phyloP scores from a whole-genome alignment of 2,113 vertebrate genomes.

The Plectropomus leopardus region DNA sequence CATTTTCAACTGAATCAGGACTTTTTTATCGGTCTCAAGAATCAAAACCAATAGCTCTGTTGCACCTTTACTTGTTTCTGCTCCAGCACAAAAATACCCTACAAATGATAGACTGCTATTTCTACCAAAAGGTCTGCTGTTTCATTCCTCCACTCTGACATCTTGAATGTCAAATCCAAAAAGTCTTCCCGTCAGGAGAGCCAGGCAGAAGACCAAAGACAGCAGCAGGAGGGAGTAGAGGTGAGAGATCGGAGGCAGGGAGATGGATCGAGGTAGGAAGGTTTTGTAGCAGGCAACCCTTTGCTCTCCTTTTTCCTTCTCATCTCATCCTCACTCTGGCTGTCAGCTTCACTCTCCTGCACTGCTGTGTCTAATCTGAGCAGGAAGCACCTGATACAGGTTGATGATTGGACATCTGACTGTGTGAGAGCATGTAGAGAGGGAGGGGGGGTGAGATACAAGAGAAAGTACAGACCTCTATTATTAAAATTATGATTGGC shows the following conservation, averaged over 20 bases:
- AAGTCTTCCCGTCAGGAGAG: conserved; percentile 38
- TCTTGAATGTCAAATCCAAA: conserved; percentile 33
- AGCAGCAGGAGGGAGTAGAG: conserved; percentile 2
- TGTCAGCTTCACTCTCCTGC: conserved; percentile 49
- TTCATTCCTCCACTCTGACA: conserved; percentile 17
- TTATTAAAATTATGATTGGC: too few relatives aligned
- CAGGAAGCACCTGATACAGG: conserved; percentile 31
- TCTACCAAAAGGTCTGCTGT: conserved; percentile 8
- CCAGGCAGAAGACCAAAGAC: conserved; percentile 34
- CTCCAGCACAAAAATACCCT: conserved; percentile 2
- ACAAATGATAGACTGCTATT: conserved; percentile 22
- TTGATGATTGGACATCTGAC: conserved; percentile 56
- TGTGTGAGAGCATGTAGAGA: conserved; percentile 5
- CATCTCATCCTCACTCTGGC: conserved; percentile 34
- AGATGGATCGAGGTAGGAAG: conserved; percentile 7
- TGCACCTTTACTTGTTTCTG: not conserved
- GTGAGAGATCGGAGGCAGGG: not conserved
- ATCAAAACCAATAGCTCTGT: too few relatives aligned
- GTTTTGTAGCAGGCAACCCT: conserved; percentile 33
- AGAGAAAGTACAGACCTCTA: too few relatives aligned
- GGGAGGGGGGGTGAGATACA: not conserved
- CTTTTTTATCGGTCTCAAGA: too few relatives aligned
- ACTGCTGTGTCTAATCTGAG: conserved; percentile 31
- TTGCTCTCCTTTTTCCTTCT: conserved; percentile 32
- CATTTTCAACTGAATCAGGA: too few relatives aligned